Percentiles rank a stretch among this genome's conserved stretches.
Conservation (phyloP, 1,140 invertebrate species). For the Drosophila sucinea region DNA sequence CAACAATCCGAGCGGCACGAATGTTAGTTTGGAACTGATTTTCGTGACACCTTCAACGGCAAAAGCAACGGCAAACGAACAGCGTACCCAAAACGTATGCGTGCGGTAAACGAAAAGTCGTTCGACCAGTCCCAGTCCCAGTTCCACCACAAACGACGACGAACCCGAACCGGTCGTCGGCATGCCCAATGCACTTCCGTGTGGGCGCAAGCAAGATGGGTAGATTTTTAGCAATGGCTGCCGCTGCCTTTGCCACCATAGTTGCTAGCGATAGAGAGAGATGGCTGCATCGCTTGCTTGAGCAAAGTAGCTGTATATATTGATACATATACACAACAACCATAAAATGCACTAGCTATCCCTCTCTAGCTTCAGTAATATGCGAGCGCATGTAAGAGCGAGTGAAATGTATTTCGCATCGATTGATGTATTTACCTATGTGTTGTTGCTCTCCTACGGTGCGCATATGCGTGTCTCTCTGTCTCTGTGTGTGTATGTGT, state of each 20-base stretch:
- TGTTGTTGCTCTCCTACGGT: slow-evolving; percentile 56
- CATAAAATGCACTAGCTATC: slow-evolving; percentile 8
- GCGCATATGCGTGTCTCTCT: not conserved
- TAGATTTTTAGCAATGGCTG: slow-evolving; percentile 72
- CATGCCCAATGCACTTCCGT: slow-evolving; percentile 14
- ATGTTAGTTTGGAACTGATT: slow-evolving; percentile 74
- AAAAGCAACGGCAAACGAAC: slow-evolving; percentile 39
- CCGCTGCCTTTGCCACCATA: not conserved
- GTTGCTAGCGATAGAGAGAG: slow-evolving; percentile 26
- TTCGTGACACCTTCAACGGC: slow-evolving; percentile 67
- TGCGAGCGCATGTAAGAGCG: slow-evolving; percentile 19
- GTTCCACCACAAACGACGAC: slow-evolving; percentile 29
- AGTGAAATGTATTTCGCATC: slow-evolving; percentile 16
- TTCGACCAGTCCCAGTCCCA: slow-evolving; percentile 58
- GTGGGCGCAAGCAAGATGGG: slow-evolving; percentile 22
- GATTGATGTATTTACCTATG: slow-evolving; percentile 74
- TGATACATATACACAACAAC: not conserved
- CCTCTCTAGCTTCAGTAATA: not conserved
- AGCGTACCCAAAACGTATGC: slow-evolving; percentile 9
- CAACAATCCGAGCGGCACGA: slow-evolving; percentile 73
- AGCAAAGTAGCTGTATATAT: slow-evolving; percentile 11
- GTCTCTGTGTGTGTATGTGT: not conserved
- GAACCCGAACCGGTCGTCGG: slow-evolving; percentile 17
- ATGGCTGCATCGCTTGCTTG: slow-evolving; percentile 8
- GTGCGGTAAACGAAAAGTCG: slow-evolving; percentile 59